Percentiles rank a stretch among this genome's conserved stretches.
Evolutionary conservation across 2,113 vertebrate species (phyloP).

Genomic region (Prunella fulvescens): DNA sequence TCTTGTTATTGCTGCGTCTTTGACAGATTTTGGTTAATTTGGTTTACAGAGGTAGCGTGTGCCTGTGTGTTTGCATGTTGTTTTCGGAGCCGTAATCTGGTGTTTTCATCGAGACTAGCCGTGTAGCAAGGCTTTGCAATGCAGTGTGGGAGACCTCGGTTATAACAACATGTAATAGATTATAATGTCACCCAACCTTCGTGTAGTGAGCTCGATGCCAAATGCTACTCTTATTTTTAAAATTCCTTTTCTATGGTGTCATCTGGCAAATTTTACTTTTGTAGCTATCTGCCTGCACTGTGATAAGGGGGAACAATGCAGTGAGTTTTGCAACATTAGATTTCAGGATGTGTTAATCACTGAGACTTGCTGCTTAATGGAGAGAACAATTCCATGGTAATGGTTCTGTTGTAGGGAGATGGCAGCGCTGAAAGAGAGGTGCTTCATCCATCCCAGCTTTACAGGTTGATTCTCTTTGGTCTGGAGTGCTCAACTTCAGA

Average conservation of each 20-base stretch:
- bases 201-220: background rate
- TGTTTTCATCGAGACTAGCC: background rate
- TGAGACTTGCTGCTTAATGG: background rate
- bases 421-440: background rate
- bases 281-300: background rate
- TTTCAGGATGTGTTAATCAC: background rate
- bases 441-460: background rate
- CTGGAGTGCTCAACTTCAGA: background rate
- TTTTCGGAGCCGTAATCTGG: background rate
- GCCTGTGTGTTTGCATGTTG: conserved; percentile 8
- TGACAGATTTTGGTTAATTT: background rate
- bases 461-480: background rate
- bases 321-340: background rate
- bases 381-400: background rate
- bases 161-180: background rate
- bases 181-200: background rate
- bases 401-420: background rate
- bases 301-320: background rate
- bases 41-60: background rate
- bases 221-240: background rate
- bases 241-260: background rate
- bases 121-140: background rate
- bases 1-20: background rate
- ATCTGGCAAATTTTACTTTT: background rate
- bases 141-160: background rate